phyloP scores from a whole-genome alignment of 2,797 vertebrate genomes.

The Lacerta bilineata region DNA sequence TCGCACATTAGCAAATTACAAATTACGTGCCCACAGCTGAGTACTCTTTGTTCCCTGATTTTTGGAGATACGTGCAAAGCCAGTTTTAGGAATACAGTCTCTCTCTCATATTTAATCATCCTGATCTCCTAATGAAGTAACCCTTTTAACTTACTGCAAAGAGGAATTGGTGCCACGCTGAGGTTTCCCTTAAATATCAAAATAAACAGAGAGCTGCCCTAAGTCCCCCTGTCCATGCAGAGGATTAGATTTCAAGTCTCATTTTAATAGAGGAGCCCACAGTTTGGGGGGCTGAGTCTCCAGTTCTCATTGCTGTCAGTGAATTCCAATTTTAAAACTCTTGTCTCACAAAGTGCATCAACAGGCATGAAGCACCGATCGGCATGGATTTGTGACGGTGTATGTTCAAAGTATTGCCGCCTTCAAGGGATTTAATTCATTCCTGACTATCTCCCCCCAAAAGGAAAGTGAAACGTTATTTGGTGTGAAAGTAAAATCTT shows the following conservation, averaged over 20 bases:
- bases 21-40: background rate
- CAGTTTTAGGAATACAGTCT: background rate
- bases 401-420: background rate
- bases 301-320: background rate
- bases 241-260: background rate
- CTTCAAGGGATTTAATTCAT: background rate
- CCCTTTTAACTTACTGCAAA: background rate
- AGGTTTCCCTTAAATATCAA: background rate
- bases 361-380: background rate
- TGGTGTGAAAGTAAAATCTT: constrained; percentile 21
- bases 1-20: background rate
- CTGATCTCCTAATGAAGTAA: background rate
- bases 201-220: background rate
- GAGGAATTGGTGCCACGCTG: background rate
- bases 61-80: background rate
- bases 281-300: constrained; percentile 5
- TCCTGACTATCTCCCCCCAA: background rate
- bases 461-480: background rate
- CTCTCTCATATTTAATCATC: background rate
- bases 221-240: background rate
- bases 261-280: background rate
- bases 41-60: background rate
- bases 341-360: background rate
- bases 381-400: background rate
- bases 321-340: constrained; percentile 16